Evolutionary conservation across 2,888 invertebrate genomes (phyloP).

Genomic region (Isoperla grammatica): DNA sequence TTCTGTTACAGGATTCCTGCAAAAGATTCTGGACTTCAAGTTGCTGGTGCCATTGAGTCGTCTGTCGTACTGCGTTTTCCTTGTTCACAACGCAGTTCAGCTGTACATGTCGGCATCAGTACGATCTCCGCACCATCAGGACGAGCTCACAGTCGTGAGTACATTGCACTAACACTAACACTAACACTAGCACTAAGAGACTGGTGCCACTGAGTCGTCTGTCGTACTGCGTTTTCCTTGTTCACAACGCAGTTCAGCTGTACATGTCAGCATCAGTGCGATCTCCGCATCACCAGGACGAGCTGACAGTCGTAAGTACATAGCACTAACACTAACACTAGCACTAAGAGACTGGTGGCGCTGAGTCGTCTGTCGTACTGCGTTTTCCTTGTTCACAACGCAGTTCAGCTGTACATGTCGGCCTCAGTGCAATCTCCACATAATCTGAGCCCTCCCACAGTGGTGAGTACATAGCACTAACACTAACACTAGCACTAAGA

Average conservation of each 20-base stretch:
- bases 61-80: slow-evolving; percentile 32
- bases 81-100: slow-evolving; percentile 33
- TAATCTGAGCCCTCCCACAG: slow-evolving; percentile 28
- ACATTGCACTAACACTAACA: too few relatives aligned
- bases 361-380: slow-evolving; percentile 32
- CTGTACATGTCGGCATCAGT: slow-evolving; percentile 28
- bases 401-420: slow-evolving; percentile 29
- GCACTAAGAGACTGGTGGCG: too few relatives aligned
- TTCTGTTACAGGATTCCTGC: slow-evolving; percentile 10
- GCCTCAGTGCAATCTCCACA: slow-evolving; percentile 30
- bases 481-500: too few relatives aligned
- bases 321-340: too few relatives aligned
- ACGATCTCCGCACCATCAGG: slow-evolving; percentile 23
- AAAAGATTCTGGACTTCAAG: slow-evolving; percentile 12
- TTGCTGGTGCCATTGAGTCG: slow-evolving; percentile 30
- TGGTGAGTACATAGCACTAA: slow-evolving; percentile 28
- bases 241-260: slow-evolving; percentile 33
- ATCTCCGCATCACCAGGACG: slow-evolving; percentile 29
- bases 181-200: too few relatives aligned
- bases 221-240: slow-evolving; percentile 31
- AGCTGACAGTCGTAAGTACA: slow-evolving; percentile 28
- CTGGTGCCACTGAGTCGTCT: slow-evolving; percentile 32
- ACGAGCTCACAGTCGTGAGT: neutral
- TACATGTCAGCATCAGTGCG: slow-evolving; percentile 28
- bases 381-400: slow-evolving; percentile 33